phyloP scores from a whole-genome alignment of 2,888 invertebrate genomes.

The Psococerastis gibbosa region DNA sequence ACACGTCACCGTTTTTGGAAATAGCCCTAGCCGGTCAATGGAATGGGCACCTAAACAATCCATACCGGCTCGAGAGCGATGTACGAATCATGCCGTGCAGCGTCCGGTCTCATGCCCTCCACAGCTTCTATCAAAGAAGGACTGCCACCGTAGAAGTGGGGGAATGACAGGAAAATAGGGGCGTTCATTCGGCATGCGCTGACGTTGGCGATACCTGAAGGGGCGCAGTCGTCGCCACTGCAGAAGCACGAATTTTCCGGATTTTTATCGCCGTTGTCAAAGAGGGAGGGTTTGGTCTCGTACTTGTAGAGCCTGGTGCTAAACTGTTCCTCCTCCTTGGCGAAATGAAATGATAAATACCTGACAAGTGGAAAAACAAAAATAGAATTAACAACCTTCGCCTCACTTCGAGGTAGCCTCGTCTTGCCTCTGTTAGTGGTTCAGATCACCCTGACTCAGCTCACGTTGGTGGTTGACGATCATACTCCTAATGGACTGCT shows the following conservation, averaged over 20 bases:
- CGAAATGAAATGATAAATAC: slow-evolving; percentile 38
- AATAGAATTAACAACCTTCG: too few relatives aligned
- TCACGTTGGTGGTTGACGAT: too few relatives aligned
- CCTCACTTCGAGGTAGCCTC: too few relatives aligned
- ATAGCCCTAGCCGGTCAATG: too few relatives aligned
- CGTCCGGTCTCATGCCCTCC: slow-evolving; percentile 46
- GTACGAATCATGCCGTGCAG: slow-evolving; percentile 51
- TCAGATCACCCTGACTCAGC: too few relatives aligned
- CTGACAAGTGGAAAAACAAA: too few relatives aligned
- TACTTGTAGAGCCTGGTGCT: slow-evolving; percentile 39
- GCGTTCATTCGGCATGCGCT: slow-evolving; percentile 60
- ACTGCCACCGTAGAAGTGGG: slow-evolving; percentile 67
- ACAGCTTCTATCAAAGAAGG: slow-evolving; percentile 40
- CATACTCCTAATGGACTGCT: too few relatives aligned
- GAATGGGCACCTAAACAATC: too few relatives aligned
- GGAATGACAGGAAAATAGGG: slow-evolving; percentile 66
- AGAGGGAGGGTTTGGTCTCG: slow-evolving; percentile 35
- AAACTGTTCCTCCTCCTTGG: slow-evolving; percentile 31
- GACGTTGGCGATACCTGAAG: slow-evolving; percentile 57
- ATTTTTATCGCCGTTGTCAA: slow-evolving; percentile 33
- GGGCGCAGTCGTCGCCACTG: slow-evolving; percentile 48
- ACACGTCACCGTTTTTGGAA: too few relatives aligned
- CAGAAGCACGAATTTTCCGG: slow-evolving; percentile 45
- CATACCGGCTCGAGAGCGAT: slow-evolving; percentile 27
- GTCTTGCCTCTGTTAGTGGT: too few relatives aligned